Percentiles rank a stretch among this genome's conserved stretches.
Conservation (phyloP, 2,888 invertebrate genomes). For the Gymnocheta viridis region DNA sequence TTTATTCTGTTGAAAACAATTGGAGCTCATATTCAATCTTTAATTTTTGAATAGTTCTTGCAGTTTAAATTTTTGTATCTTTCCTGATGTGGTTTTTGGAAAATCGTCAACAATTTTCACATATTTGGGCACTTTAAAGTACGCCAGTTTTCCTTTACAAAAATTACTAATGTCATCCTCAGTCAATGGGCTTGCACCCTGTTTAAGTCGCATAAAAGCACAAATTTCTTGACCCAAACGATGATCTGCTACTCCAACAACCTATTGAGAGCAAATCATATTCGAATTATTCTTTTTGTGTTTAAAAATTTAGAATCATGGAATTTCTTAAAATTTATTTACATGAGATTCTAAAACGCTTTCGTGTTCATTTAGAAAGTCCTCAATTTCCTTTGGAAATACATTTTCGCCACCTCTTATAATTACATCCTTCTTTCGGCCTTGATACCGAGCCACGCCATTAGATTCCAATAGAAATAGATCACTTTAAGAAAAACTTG, state of each 20-base stretch:
- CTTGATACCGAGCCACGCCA: slow-evolving; percentile 86
- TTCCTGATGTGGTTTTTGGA: slow-evolving; percentile 90
- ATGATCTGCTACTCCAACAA: slow-evolving; percentile 86
- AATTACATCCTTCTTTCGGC: slow-evolving; percentile 88
- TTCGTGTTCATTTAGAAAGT: slow-evolving; percentile 86
- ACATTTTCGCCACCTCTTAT: slow-evolving; percentile 90
- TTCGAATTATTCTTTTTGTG: not conserved
- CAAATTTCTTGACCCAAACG: slow-evolving; percentile 88
- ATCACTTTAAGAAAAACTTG: slow-evolving; percentile 71
- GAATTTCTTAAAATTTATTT: no score
- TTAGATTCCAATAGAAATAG: slow-evolving; percentile 85
- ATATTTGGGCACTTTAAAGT: slow-evolving; percentile 89
- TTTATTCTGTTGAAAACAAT: not conserved
- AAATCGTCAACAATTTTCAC: slow-evolving; percentile 85
- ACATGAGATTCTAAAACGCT: slow-evolving; percentile 86
- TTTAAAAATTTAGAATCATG: not conserved
- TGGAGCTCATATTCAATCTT: not conserved
- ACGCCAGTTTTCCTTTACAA: slow-evolving; percentile 86
- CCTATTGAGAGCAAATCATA: slow-evolving; percentile 76
- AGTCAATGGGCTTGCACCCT: slow-evolving; percentile 79
- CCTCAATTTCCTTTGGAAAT: slow-evolving; percentile 89
- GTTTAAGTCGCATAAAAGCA: slow-evolving; percentile 84
- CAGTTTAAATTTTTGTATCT: slow-evolving; percentile 87
- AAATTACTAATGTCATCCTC: slow-evolving; percentile 84
- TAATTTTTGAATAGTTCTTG: slow-evolving; percentile 73